phyloP scores from a whole-genome alignment of 2,797 vertebrate species.

The Pipistrellus nathusii region DNA sequence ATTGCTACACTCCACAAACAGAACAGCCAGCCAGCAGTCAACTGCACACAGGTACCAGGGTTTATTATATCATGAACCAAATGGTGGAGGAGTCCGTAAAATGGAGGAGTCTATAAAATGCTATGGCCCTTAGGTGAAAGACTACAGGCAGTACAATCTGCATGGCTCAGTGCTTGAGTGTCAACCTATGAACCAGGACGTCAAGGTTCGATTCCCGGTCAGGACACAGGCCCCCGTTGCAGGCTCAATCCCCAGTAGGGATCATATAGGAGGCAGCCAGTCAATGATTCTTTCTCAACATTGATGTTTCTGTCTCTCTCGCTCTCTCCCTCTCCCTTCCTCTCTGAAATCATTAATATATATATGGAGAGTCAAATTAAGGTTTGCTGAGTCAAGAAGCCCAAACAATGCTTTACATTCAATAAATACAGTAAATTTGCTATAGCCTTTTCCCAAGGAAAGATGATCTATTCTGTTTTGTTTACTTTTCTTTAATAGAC shows the following conservation, averaged over 20 bases:
- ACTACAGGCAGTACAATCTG: not conserved
- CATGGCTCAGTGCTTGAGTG: no score
- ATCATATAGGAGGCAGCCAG: no score
- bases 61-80: not conserved
- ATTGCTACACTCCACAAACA: not conserved
- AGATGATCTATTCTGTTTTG: not conserved
- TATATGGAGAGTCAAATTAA: not conserved
- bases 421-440: not conserved
- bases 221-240: no score
- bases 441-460: not conserved
- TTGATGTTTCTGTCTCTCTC: no score
- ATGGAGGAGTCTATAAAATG: not conserved
- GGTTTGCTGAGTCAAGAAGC: not conserved
- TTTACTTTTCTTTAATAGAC: not conserved
- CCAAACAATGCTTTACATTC: not conserved
- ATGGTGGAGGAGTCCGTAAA: not conserved
- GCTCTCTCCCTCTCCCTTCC: no score
- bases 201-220: no score
- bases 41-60: not conserved
- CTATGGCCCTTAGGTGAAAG: not conserved
- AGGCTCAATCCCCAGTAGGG: no score
- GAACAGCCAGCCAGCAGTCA: not conserved
- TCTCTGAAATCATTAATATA: no score
- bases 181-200: no score
- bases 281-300: no score